Base-by-base conservation (phyloP, 2,113 vertebrate species). In the Macrotis lagotis region DNA sequence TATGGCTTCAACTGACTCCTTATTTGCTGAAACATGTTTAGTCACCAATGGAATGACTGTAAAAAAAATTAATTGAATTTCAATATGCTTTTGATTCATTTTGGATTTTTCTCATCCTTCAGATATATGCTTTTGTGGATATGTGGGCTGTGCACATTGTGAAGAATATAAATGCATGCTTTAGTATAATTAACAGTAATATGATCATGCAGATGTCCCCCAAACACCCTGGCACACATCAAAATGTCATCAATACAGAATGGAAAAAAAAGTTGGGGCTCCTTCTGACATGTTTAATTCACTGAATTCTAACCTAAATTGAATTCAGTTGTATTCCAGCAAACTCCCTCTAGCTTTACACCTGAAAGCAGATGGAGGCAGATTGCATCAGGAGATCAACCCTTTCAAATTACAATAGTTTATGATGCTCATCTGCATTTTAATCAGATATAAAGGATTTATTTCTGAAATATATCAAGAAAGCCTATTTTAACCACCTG, bases 351-450 rank as follows among this genome's bases (percentile, higher is more conserved):
- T 94, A 97, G 91, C 24, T 96, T 96, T 98, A 96, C 88, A 97
- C 95, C 94, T 97, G 94, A 98, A 95, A 98, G 90, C 98, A 98
- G 97, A 97, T 98, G 98, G 98, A 98, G 94, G 94, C 90, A 96
- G 55, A 96, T 88, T 98, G 48, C n/a, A 97, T 91, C 93, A 97
- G 93, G 95, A 98, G 96, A 97, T 97, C 94, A 97, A 25, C 92
- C 91, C 83, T 98, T 97, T 97, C 93, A 97, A 97, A 97, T 98
- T 98, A 97, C 48, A 98, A 96, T 97, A 93, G 90, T 98, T 98
- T 98, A 98, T 97, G 94, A 95, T 96, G 49, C 91, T 98, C 47
- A 97, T 98, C 96, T 98, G 83, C 97, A 98, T 98, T 98, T 98
- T 98, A 98, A 98, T 97, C 98, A 98, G 97, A 97, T 97, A 95